Conservation (phyloP, 1,140 invertebrate species). For the Battus philenor region DNA sequence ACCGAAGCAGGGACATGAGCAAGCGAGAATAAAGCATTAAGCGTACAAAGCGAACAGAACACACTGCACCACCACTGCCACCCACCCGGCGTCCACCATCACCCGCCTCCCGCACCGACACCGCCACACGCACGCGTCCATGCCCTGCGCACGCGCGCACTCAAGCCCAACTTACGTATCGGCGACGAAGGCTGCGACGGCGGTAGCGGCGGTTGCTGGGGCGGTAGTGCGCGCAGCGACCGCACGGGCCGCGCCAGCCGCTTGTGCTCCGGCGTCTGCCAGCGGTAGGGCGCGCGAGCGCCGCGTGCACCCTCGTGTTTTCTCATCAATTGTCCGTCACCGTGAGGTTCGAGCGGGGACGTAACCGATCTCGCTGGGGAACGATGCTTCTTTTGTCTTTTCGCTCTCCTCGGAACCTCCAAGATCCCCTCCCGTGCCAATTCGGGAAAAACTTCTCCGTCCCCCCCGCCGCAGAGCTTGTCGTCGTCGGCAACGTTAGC, state of each 20-base stretch:
- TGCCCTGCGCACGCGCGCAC: constrained; percentile 31
- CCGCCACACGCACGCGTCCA: constrained; percentile 25
- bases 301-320: constrained; percentile 42
- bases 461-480: no score
- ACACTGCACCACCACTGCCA: no score
- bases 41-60: no score
- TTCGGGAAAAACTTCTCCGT: constrained; percentile 42
- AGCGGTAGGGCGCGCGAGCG: constrained; percentile 51
- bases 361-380: constrained; percentile 13
- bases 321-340: constrained; percentile 25
- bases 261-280: constrained; percentile 66
- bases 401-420: constrained; percentile 54
- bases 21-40: no score
- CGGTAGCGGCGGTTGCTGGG: no score
- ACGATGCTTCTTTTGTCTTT: constrained; percentile 42
- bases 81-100: no score
- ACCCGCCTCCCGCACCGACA: constrained; percentile 23
- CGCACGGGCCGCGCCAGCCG: constrained; percentile 60
- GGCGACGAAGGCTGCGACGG: constrained; percentile 43
- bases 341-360: constrained; percentile 23
- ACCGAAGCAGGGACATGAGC: neutral
- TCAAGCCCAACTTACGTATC: constrained; percentile 67
- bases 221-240: constrained; percentile 52
- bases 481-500: constrained; percentile 60
- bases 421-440: constrained; percentile 50